Percentiles rank a stretch among this genome's conserved stretches.
Evolutionary conservation across 2,888 invertebrate genomes (phyloP).

Genomic region (Nasonovia ribisnigri): DNA sequence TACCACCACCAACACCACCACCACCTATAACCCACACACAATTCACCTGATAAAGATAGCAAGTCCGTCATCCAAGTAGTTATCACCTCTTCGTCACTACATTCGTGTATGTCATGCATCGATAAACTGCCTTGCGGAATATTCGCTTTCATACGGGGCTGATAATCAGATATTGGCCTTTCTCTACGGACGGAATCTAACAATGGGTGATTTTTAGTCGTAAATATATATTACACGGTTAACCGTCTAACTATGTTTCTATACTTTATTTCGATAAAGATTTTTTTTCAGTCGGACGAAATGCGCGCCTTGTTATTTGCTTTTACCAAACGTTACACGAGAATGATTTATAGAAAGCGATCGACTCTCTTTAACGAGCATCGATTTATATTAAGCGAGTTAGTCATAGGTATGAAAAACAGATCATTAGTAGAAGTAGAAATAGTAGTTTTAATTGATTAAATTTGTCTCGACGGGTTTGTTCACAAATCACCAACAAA

Average conservation of each 20-base stretch:
- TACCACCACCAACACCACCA: conserved; percentile 46
- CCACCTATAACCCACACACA: conserved; percentile 63
- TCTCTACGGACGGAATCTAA: conserved; percentile 55
- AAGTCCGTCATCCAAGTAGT: conserved; percentile 59
- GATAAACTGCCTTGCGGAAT: conserved; percentile 61
- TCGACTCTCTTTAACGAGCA: background rate
- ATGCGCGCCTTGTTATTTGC: background rate
- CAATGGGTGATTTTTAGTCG: conserved; percentile 16
- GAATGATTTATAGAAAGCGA: background rate
- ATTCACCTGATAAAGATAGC: conserved; percentile 64
- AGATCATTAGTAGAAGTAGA: conserved; percentile 11
- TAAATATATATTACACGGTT: background rate
- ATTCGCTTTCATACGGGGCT: conserved; percentile 50
- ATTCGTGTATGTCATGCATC: conserved; percentile 61
- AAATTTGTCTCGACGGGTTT: background rate
- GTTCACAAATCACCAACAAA: conserved; percentile 50
- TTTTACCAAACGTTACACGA: background rate
- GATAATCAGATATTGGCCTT: conserved; percentile 63
- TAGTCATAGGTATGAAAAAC: background rate
- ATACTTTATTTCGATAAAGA: background rate
- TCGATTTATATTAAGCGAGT: conserved; percentile 19
- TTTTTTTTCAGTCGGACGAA: background rate
- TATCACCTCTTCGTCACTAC: conserved; percentile 60
- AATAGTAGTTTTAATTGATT: background rate
- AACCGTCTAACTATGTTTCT: background rate